Percentiles rank a stretch among this genome's conserved stretches.
phyloP scores from a whole-genome alignment of 2,113 vertebrate species.

The Rhinoptilus africanus region DNA sequence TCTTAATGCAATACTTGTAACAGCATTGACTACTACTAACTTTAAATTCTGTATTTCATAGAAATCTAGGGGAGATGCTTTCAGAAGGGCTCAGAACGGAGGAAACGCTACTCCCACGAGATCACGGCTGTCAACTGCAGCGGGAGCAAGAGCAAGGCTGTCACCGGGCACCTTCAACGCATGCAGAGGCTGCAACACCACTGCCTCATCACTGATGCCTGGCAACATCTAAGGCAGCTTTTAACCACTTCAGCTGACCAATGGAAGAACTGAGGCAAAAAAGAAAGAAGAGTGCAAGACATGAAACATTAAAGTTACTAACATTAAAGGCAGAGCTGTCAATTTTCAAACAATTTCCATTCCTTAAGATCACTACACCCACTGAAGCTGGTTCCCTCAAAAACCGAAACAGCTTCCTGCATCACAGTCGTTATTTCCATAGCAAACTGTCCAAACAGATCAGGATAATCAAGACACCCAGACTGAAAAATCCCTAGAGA shows the following conservation, averaged over 20 bases:
- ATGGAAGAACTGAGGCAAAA: not conserved
- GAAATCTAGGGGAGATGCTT: not conserved
- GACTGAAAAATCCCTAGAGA: not conserved
- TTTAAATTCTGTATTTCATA: not conserved
- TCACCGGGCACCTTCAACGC: not conserved
- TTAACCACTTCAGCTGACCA: accelerated
- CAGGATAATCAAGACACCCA: not conserved
- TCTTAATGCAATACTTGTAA: not conserved
- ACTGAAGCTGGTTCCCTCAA: not conserved
- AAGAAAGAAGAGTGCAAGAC: not conserved
- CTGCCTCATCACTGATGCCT: not conserved
- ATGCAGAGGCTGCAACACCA: not conserved
- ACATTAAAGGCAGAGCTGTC: not conserved
- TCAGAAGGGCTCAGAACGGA: not conserved
- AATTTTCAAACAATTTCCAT: not conserved
- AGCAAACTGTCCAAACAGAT: not conserved
- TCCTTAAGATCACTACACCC: not conserved
- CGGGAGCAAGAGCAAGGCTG: not conserved
- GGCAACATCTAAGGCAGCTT: not conserved
- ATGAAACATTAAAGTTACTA: not conserved
- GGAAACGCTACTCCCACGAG: not conserved
- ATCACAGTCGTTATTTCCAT: not conserved
- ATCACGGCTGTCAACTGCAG: not conserved
- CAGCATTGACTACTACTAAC: not conserved
- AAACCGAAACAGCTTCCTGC: not conserved